Evolutionary conservation across 2,888 invertebrate species (phyloP).

Genomic region (Sesamia inferens): DNA sequence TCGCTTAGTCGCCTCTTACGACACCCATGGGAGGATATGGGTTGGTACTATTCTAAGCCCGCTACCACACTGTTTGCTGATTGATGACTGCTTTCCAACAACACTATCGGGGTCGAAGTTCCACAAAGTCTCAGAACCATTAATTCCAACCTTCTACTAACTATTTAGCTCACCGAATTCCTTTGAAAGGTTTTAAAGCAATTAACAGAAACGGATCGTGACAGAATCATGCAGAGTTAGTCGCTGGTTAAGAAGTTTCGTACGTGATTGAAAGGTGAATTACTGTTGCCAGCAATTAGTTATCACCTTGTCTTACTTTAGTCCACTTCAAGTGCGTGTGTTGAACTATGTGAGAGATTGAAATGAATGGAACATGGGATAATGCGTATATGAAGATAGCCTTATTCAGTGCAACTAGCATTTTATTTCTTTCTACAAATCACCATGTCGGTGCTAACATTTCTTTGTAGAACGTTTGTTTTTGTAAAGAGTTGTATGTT

Average conservation of each 20-base stretch:
- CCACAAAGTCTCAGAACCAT: constrained; percentile 13
- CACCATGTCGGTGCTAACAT: not conserved
- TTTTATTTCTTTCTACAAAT: not conserved
- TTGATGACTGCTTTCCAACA: not conserved
- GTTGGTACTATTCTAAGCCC: no score
- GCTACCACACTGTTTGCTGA: no score
- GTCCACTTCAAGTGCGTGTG: constrained; percentile 21
- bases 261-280: constrained; percentile 64
- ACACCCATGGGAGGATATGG: no score
- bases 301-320: constrained; percentile 60
- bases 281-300: constrained; percentile 60
- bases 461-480: not conserved
- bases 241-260: constrained; percentile 56
- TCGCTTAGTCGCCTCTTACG: no score
- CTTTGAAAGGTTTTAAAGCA: constrained; percentile 30
- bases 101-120: not conserved
- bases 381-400: no score
- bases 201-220: constrained; percentile 70
- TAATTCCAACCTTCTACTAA: constrained; percentile 17
- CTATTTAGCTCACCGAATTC: constrained; percentile 48
- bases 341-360: constrained; percentile 14
- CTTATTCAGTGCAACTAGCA: not conserved
- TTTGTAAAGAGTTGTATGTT: constrained; percentile 1
- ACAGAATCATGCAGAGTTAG: constrained; percentile 64
- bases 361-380: constrained; percentile 7